Evolutionary conservation across 2,888 invertebrate genomes (phyloP), one percentile per base, ranked within the genome.

Genomic region (Mythimna pallens): DNA sequence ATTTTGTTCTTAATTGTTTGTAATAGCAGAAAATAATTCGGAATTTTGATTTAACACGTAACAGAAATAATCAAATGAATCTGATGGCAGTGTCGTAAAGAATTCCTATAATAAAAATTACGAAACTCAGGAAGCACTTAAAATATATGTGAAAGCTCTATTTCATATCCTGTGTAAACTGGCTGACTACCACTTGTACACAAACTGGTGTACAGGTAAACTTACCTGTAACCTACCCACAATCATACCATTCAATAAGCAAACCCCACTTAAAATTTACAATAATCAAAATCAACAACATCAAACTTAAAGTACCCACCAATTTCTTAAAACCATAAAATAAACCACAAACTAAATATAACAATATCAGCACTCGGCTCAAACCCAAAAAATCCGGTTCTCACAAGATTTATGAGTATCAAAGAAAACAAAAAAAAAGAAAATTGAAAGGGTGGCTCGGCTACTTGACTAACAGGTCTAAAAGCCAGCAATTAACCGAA

Each of bases 401-500:
- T 36, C 63, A 70, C n/a, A 70, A 81, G 65, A 67, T 73, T 73
- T 73, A 67, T 59, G 73, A 36, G 36, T 59, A 59, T 36, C 30
- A n/a, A 57, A 67, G 64, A 63, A 81, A 78, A 75, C 65, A 63
- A 81, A 78, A 75, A 78, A 66, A 81, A 54, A 61, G 20, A 50
- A 62, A 81, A 79, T 74, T 65, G 64, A 80, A 80, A 83, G 85
- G 88, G 85, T 86, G 73, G 84, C 77, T 81, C 83, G 80, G 85
- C 74, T 81, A 86, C 88, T 89, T 81, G 81, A 83, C 77, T 77
- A 86, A 88, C 87, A 79, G 88, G 87, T 87, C 82, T 78, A 83
- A 86, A 86, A 83, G 82, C 77, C 79, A 83, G 85, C 88, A 91
- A 91, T 92, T 90, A 91, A 89, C 76, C 52, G 54, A 70, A 71